Evolutionary conservation across 2,797 vertebrate species (phyloP).

Genomic region (Cryptoprocta ferox): DNA sequence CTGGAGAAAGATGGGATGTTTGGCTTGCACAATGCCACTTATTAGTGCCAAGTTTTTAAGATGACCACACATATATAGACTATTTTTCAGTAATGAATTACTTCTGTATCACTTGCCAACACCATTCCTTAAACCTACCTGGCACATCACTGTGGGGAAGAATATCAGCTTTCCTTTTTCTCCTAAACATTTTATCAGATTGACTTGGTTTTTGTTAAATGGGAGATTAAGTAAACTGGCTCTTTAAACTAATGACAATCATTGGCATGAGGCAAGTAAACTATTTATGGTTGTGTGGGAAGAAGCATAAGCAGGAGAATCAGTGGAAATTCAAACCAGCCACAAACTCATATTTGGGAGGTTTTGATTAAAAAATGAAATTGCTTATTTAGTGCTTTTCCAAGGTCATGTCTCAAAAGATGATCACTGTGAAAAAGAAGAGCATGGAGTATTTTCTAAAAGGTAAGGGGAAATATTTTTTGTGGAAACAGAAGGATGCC

Average conservation of each 20-base stretch:
- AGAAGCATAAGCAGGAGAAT: neutral
- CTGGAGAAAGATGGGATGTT: neutral
- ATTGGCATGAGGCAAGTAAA: slow-evolving; percentile 55
- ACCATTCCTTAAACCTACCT: slow-evolving; percentile 42
- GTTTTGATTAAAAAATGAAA: neutral
- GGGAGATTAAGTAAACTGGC: slow-evolving; percentile 62
- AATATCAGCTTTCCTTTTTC: slow-evolving; percentile 27
- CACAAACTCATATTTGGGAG: neutral
- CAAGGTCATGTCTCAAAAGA: neutral
- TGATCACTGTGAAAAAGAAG: neutral
- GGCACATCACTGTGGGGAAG: neutral
- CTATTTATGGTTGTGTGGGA: slow-evolving; percentile 26
- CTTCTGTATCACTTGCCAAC: slow-evolving; percentile 7
- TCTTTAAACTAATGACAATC: slow-evolving; percentile 39
- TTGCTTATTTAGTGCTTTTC: neutral
- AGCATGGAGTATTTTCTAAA: neutral
- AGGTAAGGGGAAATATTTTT: neutral
- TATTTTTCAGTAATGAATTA: neutral
- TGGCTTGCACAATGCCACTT: neutral
- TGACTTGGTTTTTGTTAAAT: slow-evolving; percentile 56
- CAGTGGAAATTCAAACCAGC: neutral
- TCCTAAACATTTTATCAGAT: slow-evolving; percentile 28
- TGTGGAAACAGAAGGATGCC: neutral
- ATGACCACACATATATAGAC: neutral
- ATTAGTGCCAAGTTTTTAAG: neutral